Percentiles rank a stretch among this genome's conserved stretches.
phyloP scores from a whole-genome alignment of 2,888 invertebrate genomes.

The Euspilapteryx auroguttella region DNA sequence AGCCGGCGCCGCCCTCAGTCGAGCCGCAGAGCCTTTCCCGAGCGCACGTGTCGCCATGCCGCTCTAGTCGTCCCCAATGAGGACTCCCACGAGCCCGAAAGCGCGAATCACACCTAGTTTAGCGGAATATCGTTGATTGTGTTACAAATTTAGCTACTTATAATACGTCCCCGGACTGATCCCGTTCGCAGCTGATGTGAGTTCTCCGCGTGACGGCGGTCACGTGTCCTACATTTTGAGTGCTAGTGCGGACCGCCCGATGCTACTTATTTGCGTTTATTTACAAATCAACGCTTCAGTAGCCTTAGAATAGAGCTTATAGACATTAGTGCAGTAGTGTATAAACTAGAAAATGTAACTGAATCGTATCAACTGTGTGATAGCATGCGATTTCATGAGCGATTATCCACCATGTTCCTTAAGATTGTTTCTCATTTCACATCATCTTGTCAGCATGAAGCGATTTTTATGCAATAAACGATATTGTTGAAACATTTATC shows the following conservation, averaged over 20 bases:
- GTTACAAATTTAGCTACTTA: constrained; percentile 18
- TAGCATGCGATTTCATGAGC: constrained; percentile 24
- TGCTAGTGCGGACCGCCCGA: constrained; percentile 36
- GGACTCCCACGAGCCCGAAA: constrained; percentile 28
- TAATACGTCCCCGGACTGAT: constrained; percentile 34
- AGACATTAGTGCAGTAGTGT: no score
- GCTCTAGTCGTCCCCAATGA: constrained; percentile 31
- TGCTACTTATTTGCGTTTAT: constrained; percentile 33
- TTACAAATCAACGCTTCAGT: constrained; percentile 34
- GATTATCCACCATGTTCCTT: constrained; percentile 9
- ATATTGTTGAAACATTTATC: no score
- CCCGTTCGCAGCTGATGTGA: constrained; percentile 50
- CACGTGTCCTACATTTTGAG: constrained; percentile 51
- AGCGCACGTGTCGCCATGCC: constrained; percentile 21
- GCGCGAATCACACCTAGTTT: constrained; percentile 23
- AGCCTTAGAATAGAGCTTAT: constrained; percentile 14
- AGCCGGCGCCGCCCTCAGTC: constrained; percentile 17
- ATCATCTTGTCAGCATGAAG: not conserved
- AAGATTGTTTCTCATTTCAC: no score
- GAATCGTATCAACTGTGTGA: constrained; percentile 11
- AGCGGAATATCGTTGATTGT: constrained; percentile 34
- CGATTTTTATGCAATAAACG: constrained; percentile 5
- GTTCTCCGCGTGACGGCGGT: constrained; percentile 30
- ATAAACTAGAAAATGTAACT: no score
- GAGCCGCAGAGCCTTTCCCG: constrained; percentile 7